These are phyloP conservation scores for Camponotus pennsylvanicus DNA, from an alignment of 1,140 invertebrate species.

Conservation along the genomic window DNA sequence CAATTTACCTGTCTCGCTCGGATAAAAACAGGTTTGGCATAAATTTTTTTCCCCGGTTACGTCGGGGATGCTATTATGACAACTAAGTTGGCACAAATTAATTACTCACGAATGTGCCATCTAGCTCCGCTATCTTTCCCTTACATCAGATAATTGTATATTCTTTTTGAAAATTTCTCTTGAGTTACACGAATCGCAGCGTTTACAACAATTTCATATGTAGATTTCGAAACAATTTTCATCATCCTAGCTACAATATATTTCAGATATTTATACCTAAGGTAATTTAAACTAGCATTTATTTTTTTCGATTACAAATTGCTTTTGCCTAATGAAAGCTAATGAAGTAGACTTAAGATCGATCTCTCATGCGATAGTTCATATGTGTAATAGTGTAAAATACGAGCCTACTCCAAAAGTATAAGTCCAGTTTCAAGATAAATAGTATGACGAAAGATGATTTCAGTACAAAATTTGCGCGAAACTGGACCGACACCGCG, in stretches of 20 bases:
- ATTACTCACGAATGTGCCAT: conserved; percentile 68
- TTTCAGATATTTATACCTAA: background rate
- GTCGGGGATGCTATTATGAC: conserved; percentile 76
- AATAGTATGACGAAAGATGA: background rate
- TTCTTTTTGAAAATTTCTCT: background rate
- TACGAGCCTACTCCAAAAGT: background rate
- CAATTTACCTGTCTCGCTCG: conserved; percentile 80
- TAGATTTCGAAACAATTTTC: background rate
- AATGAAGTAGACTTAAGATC: no score
- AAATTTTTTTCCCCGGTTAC: conserved; percentile 79
- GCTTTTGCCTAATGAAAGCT: background rate
- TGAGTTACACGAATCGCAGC: background rate
- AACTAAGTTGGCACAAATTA: conserved; percentile 76
- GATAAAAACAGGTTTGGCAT: conserved; percentile 80
- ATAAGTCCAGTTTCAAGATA: conserved; percentile 2
- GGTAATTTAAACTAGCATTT: background rate
- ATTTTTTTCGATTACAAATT: background rate
- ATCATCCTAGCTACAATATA: background rate
- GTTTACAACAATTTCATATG: conserved; percentile 11
- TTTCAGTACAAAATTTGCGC: background rate
- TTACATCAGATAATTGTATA: background rate
- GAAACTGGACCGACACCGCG: conserved; percentile 17
- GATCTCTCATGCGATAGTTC: background rate
- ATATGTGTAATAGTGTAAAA: background rate
- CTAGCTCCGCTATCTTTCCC: background rate